A percentile compares a stretch with the other conserved stretches of the same genome.
Conservation (phyloP, 2,797 vertebrate genomes). For the Rhincodon typus region DNA sequence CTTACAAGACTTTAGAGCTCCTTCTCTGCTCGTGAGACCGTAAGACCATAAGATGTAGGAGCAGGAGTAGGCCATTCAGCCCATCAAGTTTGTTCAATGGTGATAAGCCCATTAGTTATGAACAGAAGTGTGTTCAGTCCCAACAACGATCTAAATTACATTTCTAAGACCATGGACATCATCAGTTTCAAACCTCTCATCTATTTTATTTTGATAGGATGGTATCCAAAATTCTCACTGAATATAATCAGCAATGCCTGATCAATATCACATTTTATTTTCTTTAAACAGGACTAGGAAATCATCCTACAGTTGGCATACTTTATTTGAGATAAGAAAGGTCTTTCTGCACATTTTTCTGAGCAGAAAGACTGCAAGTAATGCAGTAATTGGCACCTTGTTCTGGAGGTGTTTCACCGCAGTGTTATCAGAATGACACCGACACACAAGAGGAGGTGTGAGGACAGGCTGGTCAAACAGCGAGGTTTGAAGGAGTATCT, state of each 20-base stretch:
- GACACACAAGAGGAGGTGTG: background rate
- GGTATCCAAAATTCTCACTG: constrained; percentile 2
- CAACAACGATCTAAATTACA: background rate
- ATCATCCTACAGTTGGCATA: background rate
- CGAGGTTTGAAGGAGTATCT: background rate
- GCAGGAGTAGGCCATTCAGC: no score
- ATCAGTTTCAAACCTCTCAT: constrained; percentile 6
- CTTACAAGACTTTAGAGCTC: background rate
- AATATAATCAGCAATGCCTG: background rate
- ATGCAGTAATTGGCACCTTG: background rate
- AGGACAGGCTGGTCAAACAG: background rate
- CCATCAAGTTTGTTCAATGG: no score
- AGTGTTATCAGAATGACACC: background rate
- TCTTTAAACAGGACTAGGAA: background rate
- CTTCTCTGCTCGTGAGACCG: background rate
- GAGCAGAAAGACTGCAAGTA: background rate
- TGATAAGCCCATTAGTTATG: background rate
- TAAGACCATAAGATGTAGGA: no score
- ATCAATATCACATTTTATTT: background rate
- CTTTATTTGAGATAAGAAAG: background rate
- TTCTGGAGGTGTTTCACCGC: background rate
- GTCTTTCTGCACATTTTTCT: background rate
- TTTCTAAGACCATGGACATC: background rate
- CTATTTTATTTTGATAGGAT: constrained; percentile 3
- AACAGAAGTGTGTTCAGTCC: background rate